Evolutionary conservation across 2,797 vertebrate species (phyloP), one percentile per base, ranked within the genome.

Genomic region (Labroides dimidiatus): DNA sequence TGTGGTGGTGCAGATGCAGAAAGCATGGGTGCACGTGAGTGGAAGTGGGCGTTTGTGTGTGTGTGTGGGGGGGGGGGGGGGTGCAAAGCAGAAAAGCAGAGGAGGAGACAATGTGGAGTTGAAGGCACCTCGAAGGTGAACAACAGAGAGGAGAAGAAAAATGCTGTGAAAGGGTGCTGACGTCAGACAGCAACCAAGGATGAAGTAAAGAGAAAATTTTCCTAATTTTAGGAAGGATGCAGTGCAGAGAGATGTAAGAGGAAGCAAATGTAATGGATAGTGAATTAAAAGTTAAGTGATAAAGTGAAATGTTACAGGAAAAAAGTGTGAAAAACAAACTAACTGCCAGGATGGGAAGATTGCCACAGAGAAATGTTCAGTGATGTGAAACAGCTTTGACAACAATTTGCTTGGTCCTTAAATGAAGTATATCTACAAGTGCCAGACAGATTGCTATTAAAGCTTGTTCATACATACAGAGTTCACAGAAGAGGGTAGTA

Each of bases 91-190:
- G 73, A 66, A 64, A 74, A 75, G 59, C 54, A 47, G 33, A 13
- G 30, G 55, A 55, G 72, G 59, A 64, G 72, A 69, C 20, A 37
- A 30, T 63, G 39, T 56, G 84, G 80, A 86, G 76, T 69, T 72
- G 20, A 63, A 82, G 82, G 70, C 78, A 17, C 53, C 68, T n/a
- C 85, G 84, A 92, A 93, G 91, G 91, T 92, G 91, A 93, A 84
- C 75, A 50, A 72, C 62, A 68, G 58, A 72, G 64, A 72, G 56
- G 81, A 70, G 74, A 8, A 71, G 70, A 69, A 79, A n/a, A 76
- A 55, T 62, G 75, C 54, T 17, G 50, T 14, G 67, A 52, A 49
- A 52, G 50, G 36, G 4, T 64, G 67, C 75, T 88, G 87, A 90
- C 82, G 78, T 91, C 86, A 87, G 39, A 59, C 10, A 39, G 13